These are phyloP conservation scores for Fukomys damarensis DNA, from an alignment of 2,113 vertebrate species.

Conservation along the genomic window DNA sequence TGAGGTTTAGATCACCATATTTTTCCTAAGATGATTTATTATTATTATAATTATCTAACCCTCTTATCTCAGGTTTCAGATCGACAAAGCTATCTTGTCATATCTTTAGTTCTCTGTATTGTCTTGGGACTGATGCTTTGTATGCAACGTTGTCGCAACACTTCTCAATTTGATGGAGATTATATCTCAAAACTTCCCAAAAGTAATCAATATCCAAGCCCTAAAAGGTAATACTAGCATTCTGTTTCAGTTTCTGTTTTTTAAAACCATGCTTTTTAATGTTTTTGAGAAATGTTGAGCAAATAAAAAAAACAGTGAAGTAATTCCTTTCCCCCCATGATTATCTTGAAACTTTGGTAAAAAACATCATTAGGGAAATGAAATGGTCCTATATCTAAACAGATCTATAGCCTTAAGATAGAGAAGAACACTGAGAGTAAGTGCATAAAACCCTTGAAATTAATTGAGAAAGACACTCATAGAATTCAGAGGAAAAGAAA, in stretches of 20 bases:
- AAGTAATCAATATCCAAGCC: conserved; percentile 96
- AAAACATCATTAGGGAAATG: neutral
- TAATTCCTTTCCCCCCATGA: neutral
- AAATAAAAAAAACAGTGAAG: neutral
- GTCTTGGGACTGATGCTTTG: conserved; percentile 93
- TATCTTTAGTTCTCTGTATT: conserved; percentile 93
- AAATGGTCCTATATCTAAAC: neutral
- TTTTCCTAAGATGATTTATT: neutral
- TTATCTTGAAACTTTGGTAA: conserved; percentile 49
- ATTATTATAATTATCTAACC: neutral
- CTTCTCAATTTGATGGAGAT: conserved; percentile 84
- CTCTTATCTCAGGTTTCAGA: conserved; percentile 90
- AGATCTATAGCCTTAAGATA: neutral
- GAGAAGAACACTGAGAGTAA: conserved; percentile 4
- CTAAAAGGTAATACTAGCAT: conserved; percentile 91
- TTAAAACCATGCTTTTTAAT: neutral
- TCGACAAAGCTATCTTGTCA: conserved; percentile 94
- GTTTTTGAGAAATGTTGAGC: conserved; percentile 37
- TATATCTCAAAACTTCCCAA: conserved; percentile 89
- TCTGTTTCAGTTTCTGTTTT: conserved; percentile 22
- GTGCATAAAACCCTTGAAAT: neutral
- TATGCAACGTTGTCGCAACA: conserved; percentile 92
- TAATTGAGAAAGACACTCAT: neutral
- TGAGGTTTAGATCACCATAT: neutral
- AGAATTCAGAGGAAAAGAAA: neutral